Evolutionary conservation across 2,888 invertebrate species (phyloP).

Genomic region (Caenorhabditis sp.): DNA sequence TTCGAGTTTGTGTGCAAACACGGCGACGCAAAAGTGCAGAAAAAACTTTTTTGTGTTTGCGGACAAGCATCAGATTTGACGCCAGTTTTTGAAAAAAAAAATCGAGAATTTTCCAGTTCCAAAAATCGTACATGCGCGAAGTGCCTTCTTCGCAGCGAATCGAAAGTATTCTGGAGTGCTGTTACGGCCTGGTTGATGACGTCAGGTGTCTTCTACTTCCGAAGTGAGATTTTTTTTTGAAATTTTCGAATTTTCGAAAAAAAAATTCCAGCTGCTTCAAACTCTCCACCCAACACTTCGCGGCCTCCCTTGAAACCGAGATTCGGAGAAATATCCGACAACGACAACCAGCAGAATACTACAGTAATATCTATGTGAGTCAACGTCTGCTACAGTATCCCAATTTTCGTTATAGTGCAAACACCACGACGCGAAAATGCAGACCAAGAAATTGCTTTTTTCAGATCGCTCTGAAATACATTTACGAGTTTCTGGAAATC

Average conservation of each 20-base stretch:
- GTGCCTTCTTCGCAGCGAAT: slow-evolving; percentile 59
- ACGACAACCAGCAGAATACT: slow-evolving; percentile 67
- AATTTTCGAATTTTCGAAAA: neutral
- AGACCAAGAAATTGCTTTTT: too few species aligned
- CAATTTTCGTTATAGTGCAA: too few species aligned
- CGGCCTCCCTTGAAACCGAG: slow-evolving; percentile 49
- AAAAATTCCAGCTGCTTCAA: slow-evolving; percentile 62
- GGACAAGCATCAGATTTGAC: too few species aligned
- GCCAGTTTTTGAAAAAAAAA: too few species aligned
- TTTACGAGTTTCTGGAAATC: slow-evolving; percentile 64
- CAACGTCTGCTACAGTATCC: too few species aligned
- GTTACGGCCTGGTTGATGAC: slow-evolving; percentile 62
- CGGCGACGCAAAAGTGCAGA: too few species aligned
- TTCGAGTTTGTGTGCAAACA: too few species aligned
- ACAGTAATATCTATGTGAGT: slow-evolving; percentile 67
- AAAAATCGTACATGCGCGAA: slow-evolving; percentile 70
- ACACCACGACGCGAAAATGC: too few species aligned
- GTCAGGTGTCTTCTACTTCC: slow-evolving; percentile 65
- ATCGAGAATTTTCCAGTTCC: slow-evolving; percentile 3
- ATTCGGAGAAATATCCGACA: slow-evolving; percentile 56
- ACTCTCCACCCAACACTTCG: slow-evolving; percentile 47
- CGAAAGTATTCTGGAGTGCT: slow-evolving; percentile 64
- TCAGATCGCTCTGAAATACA: slow-evolving; percentile 59
- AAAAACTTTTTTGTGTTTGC: too few species aligned
- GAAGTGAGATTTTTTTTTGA: slow-evolving; percentile 27